A percentile compares a stretch with the other conserved stretches of the same genome.
Conservation (phyloP, 2,113 vertebrate genomes). For the Cyphomyrus discorhynchus region DNA sequence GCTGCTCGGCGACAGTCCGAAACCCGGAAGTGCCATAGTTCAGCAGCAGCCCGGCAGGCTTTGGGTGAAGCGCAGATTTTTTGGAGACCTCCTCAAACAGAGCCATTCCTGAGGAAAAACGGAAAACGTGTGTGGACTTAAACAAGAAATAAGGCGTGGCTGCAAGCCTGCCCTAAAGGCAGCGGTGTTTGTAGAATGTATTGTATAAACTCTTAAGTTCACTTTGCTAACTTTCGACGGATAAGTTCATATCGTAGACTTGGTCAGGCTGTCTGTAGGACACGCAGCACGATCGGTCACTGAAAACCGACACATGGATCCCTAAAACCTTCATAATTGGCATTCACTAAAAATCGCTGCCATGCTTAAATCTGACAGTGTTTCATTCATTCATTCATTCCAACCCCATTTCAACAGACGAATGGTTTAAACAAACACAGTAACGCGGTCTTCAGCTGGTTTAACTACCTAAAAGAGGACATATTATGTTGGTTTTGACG, state of each 20-base stretch:
- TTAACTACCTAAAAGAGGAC: not conserved
- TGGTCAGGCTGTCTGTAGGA: not conserved
- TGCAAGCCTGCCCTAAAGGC: not conserved
- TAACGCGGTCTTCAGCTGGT: not conserved
- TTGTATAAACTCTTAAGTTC: not conserved
- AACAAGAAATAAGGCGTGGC: constrained; percentile 7
- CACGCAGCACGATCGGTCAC: not conserved
- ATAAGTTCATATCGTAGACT: not conserved
- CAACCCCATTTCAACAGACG: not conserved
- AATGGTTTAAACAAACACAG: not conserved
- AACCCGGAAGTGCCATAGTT: constrained; percentile 93
- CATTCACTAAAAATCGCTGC: not conserved
- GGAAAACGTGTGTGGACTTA: not conserved
- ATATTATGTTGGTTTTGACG: not conserved
- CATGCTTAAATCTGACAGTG: not conserved
- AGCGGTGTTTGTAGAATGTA: not conserved
- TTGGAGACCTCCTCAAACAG: constrained; percentile 56
- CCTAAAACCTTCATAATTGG: not conserved
- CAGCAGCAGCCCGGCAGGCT: constrained; percentile 66
- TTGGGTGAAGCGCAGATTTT: constrained; percentile 61
- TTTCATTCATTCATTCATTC: not conserved
- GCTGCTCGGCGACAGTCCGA: constrained; percentile 63
- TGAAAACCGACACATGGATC: not conserved
- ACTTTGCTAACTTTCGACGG: not conserved
- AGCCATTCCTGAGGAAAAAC: constrained; percentile 44